Base-by-base conservation (phyloP, 2,797 vertebrate genomes). In the Catharus ustulatus region DNA sequence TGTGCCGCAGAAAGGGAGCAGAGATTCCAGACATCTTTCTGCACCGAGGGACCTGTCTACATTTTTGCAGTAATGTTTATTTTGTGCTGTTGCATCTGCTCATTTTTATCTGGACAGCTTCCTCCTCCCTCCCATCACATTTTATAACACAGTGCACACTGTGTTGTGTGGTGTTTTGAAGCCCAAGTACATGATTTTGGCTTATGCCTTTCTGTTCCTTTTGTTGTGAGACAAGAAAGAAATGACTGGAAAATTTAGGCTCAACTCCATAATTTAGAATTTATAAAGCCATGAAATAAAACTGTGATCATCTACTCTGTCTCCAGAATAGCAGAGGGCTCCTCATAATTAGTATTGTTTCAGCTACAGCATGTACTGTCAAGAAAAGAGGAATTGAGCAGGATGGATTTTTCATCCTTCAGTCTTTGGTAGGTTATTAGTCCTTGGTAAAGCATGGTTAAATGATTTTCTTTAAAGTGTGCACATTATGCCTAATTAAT, bases 91-190 rank as follows among this genome's bases (percentile, higher is more conserved):
- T 93, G 22, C 42, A 40, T 63, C 83, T 88, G 30, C 23, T 69
- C 54, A 3, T 84, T 84, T 94, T 74, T 61, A 45, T 54, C 42
- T 27, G 57, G 54, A 7, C 18, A 17, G 36, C 30, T 79, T 67
- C 51, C 38, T 46, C 0, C 9, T 66, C 63, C 40, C 34, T 78
- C 36, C 29, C 40, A 30, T 80, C 45, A 1, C 6, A 2, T 59
- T 86, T 87, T 63, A 2, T 55, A 62, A 3, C 29, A 5, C 34
- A 40, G 46, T 24, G 24, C 49, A 14, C 24, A 9, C 8, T 0
- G 0, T 27, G 22, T 34, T 2, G 1, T 13, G 26, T 0, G 0
- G 22, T 26, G 58, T 43, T 85, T 90, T 49, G 77, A 67, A 88
- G 76, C 20, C 46, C n/a, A 34, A 43, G 51, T 43, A 10, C 0